Evolutionary conservation across 2,888 invertebrate species (phyloP).

Genomic region (Adineta ricciae): DNA sequence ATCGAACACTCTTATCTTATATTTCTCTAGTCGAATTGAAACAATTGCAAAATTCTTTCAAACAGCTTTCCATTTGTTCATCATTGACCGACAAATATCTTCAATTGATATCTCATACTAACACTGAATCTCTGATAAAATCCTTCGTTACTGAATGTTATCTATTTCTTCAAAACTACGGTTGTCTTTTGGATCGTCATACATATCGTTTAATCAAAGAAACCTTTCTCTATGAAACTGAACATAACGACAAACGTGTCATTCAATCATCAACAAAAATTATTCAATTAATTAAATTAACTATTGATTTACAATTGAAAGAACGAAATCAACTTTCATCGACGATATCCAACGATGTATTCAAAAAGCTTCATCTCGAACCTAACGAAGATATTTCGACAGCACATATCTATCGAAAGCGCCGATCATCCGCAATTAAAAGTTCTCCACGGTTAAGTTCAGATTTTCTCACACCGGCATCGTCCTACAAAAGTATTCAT

Average conservation of each 20-base stretch:
- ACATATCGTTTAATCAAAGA: not conserved
- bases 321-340: not conserved
- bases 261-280: not conserved
- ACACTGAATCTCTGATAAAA: not conserved
- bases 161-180: not conserved
- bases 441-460: not conserved
- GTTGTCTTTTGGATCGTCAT: not conserved
- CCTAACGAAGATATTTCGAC: not conserved
- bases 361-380: conserved; percentile 15
- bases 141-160: not conserved
- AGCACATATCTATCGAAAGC: not conserved
- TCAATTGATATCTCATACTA: not conserved
- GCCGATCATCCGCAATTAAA: not conserved
- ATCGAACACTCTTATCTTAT: not conserved
- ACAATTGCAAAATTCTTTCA: not conserved
- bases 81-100: not conserved
- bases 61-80: not conserved
- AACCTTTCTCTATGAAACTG: not conserved
- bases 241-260: not conserved
- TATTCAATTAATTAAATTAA: not conserved
- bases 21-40: not conserved
- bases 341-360: not conserved
- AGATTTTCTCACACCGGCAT: not conserved
- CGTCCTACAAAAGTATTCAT: not conserved
- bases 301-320: not conserved